phyloP scores from a whole-genome alignment of 1,140 invertebrate genomes.

The Proctacanthus coquilletti region DNA sequence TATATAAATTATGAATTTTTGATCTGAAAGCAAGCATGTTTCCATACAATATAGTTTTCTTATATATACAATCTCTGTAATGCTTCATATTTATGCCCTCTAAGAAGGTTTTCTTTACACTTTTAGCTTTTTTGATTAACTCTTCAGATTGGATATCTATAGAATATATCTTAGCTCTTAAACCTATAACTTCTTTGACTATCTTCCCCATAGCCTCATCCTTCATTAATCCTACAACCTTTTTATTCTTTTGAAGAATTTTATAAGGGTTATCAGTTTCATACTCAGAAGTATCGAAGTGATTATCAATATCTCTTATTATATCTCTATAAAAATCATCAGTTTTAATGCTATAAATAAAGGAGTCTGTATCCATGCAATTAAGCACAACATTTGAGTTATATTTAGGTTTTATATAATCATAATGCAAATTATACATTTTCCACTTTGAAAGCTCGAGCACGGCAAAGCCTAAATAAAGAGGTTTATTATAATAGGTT shows the following conservation, averaged over 20 bases:
- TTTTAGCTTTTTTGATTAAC: constrained; percentile 9
- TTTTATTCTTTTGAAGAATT: constrained; percentile 23
- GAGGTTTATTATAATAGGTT: constrained; percentile 27
- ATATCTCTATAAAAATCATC: constrained; percentile 31
- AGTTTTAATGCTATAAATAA: constrained; percentile 26
- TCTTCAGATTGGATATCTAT: constrained; percentile 5
- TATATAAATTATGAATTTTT: constrained; percentile 13
- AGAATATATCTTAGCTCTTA: constrained; percentile 14
- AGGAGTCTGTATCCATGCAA: constrained; percentile 32
- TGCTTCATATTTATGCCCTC: constrained; percentile 11
- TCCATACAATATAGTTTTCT: constrained; percentile 9
- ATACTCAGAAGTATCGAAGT: constrained; percentile 23
- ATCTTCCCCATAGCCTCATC: constrained; percentile 17
- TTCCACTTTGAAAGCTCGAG: constrained; percentile 27
- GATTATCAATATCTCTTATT: constrained; percentile 11
- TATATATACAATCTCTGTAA: constrained; percentile 13
- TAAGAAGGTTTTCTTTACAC: constrained; percentile 9
- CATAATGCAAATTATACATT: constrained; percentile 25
- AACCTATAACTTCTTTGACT: constrained; percentile 17
- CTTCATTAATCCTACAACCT: constrained; percentile 16
- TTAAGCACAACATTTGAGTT: constrained; percentile 14
- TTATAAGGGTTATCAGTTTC: constrained; percentile 16
- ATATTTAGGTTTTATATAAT: constrained; percentile 17
- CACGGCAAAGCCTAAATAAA: constrained; percentile 28
- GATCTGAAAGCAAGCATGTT: constrained; percentile 14